Evolutionary conservation across 2,888 invertebrate species (phyloP), one percentile per base, ranked within the genome.

Genomic region (Electrophaes corylata): DNA sequence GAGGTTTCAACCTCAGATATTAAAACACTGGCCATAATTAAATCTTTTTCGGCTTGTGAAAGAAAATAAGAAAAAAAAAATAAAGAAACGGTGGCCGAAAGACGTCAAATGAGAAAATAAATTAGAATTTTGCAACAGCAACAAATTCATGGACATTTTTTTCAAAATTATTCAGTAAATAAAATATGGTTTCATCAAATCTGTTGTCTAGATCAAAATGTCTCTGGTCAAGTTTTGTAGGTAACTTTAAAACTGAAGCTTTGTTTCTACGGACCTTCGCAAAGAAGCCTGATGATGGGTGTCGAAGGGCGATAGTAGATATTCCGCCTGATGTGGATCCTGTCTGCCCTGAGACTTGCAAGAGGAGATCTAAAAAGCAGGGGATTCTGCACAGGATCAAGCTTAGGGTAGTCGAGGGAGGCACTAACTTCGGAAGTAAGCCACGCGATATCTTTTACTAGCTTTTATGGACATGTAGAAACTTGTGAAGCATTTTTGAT

Each of bases 371-470:
- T 18, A 81, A 82, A 62, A 84, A 83, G 52, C 57, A 69, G 40
- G 83, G 88, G 0, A 83, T 91, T 39, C 65, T 91, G 6, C 88
- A 88, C 59, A 84, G 66, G 64, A 88, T 91, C 19, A 89, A 88
- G 69, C 57, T 91, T 49, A 84, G 66, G 66, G 69, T 91, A 6
- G 70, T 86, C 18, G 88, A 91, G 65, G 91, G 91, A 16, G 90
- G 91, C 52, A 82, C 88, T 1, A 91, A 91, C 63, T 91, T 91
- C 74, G 89, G 89, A 66, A 88, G 91, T 90, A 70, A 84, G 88
- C 74, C 0, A 31, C 5, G 6, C 3, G 2, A 2, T n/a, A 23
- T 16, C 11, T 18, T 16, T 11, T 16, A 39, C 16, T 10, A 14
- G 4, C 10, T 37, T 19, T 40, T 10, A 19, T 3, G 3, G 20